These are phyloP conservation scores for Phylloscopus collybita DNA, from an alignment of 2,797 vertebrate genomes.

Conservation along the genomic window DNA sequence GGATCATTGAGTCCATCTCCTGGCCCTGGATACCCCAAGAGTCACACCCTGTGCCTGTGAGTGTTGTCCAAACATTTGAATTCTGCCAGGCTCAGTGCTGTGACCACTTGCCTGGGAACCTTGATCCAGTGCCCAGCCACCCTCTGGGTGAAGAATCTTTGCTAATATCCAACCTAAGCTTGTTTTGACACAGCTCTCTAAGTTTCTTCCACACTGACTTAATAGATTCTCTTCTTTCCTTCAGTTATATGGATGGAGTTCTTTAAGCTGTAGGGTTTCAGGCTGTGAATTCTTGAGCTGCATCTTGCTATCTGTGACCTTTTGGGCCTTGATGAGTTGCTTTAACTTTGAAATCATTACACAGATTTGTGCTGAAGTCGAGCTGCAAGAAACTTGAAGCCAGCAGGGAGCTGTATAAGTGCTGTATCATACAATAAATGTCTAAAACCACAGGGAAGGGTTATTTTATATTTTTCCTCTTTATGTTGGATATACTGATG, in stretches of 20 bases:
- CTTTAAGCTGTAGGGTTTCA: neutral
- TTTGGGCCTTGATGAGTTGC: neutral
- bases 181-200: neutral
- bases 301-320: neutral
- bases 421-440: neutral
- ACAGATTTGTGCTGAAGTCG: neutral
- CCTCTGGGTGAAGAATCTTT: too few species aligned
- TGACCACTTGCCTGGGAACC: too few species aligned
- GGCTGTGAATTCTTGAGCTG: neutral
- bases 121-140: neutral
- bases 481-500: neutral
- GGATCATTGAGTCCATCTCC: neutral
- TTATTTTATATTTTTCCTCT: neutral
- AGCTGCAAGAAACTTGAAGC: neutral
- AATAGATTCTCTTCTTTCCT: neutral
- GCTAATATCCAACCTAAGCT: neutral
- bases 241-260: neutral
- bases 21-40: neutral
- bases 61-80: neutral
- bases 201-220: neutral
- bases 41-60: too few species aligned
- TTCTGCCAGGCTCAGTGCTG: neutral
- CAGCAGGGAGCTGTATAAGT: neutral
- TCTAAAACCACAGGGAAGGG: neutral
- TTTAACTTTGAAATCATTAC: neutral